phyloP scores from a whole-genome alignment of 2,797 vertebrate species.

The Poliocrania exsul region DNA sequence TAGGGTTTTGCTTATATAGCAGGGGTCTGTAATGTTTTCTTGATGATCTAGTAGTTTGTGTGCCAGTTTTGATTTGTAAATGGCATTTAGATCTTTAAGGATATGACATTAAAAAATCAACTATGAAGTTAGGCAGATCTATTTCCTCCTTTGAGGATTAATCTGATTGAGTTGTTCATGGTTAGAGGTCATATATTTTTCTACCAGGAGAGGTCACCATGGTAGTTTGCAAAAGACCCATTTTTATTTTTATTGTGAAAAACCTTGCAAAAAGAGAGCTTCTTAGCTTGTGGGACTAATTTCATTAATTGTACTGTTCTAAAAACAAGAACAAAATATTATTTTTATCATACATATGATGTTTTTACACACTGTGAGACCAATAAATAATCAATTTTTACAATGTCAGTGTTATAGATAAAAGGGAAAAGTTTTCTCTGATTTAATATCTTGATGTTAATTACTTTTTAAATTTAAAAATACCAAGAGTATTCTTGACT shows the following conservation, averaged over 20 bases:
- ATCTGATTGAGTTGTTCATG: not conserved
- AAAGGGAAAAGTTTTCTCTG: not conserved
- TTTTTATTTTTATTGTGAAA: not conserved
- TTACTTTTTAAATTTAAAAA: not conserved
- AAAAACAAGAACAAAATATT: not conserved
- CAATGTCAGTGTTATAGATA: not conserved
- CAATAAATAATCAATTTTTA: not conserved
- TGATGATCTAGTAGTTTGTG: not conserved
- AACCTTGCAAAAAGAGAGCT: not conserved
- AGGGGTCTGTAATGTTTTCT: not conserved
- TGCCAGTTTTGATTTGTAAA: not conserved
- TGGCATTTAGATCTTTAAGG: not conserved
- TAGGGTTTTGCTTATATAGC: not conserved
- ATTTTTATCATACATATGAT: not conserved
- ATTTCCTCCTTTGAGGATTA: not conserved
- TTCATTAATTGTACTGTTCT: not conserved
- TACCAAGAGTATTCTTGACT: not conserved
- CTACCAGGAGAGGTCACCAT: slow-evolving; percentile 57
- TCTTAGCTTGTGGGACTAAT: not conserved
- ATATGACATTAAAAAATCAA: not conserved
- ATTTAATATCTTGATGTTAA: not conserved
- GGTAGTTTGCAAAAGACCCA: not conserved
- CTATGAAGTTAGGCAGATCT: not conserved
- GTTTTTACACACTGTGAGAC: not conserved
- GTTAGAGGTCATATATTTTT: slow-evolving; percentile 12